Evolutionary conservation across 2,113 vertebrate species (phyloP).

Genomic region (Macrotis lagotis): DNA sequence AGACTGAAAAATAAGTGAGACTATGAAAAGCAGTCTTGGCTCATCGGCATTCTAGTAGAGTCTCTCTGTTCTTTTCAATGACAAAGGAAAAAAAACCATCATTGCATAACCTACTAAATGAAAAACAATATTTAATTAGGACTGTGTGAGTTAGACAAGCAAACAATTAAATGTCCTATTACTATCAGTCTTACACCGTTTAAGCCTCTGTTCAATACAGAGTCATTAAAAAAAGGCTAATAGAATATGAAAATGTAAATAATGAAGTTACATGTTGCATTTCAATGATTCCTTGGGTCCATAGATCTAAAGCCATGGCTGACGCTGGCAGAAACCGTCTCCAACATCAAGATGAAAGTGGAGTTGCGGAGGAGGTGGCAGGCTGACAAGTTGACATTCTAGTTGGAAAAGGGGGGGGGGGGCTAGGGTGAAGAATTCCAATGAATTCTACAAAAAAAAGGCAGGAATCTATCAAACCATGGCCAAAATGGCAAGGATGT

Average conservation of each 20-base stretch:
- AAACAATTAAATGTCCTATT: constrained; percentile 70
- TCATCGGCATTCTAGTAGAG: constrained; percentile 47
- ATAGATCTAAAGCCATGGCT: not conserved
- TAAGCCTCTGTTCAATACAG: constrained; percentile 65
- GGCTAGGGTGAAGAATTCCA: not conserved
- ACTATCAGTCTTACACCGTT: constrained; percentile 49
- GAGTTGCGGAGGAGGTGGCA: not conserved
- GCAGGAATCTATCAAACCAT: not conserved
- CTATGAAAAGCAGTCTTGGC: not conserved
- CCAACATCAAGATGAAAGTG: not conserved
- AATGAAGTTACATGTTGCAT: not conserved
- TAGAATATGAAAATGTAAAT: constrained; percentile 44
- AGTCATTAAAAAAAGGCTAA: constrained; percentile 48
- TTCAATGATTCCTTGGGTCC: not conserved
- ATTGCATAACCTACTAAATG: constrained; percentile 43
- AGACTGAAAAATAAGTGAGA: not conserved
- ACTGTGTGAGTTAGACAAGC: constrained; percentile 63
- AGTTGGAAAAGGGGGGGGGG: not conserved
- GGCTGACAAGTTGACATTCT: not conserved
- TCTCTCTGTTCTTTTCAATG: not conserved
- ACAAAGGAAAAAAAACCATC: not conserved
- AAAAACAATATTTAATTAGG: constrained; percentile 72
- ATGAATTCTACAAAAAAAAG: not conserved
- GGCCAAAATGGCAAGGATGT: not conserved
- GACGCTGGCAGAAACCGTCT: not conserved